Base-by-base conservation (phyloP, 2,888 invertebrate genomes). In the Drosophila sordidula region DNA sequence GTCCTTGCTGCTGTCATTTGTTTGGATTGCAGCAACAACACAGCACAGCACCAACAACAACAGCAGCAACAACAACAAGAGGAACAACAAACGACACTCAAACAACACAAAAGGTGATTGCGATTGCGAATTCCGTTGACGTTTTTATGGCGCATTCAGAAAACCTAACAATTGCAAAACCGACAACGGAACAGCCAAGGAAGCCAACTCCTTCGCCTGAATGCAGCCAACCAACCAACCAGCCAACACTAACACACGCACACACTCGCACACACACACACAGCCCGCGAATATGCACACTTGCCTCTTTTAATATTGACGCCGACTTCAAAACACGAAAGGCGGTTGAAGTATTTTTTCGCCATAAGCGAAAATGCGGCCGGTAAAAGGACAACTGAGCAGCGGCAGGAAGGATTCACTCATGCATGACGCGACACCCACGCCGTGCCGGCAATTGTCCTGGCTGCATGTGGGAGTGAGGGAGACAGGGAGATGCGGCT, bases 91-190 rank as follows among this genome's bases (percentile, higher is more conserved):
- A 51, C 72, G 54, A 84, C 85, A 80, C 87, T 87, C 78, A 78
- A 84, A 78, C 72, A 72, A 72, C 69, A 83, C 83, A 88, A 84
- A 85, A 88, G 83, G 83, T 85, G 89, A 89, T 85, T 85, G 87
- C 87, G 89, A 88, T 84, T 85, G 87, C 81, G 89, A 85, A 85
- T 89, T 85, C 85, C 84, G 89, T 79, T 83, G 89, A 86, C 80
- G 75, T 79, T 75, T 76, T 77, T 80, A 70, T 77, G 82, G 80
- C 82, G 78, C 88, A 87, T 87, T 89, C 83, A 86, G 73, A 26
- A 86, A 78, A 69, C 69, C 70, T 57, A 83, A 88, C 78, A 85
- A 75, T 74, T 74, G 79, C 70, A 78, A 73, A 71, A 62, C 69
- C 74, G 64, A 69, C 73, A 74, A 70, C 71, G 38, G 44, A 57